phyloP scores from a whole-genome alignment of 1,140 invertebrate genomes.

The Delia radicum region DNA sequence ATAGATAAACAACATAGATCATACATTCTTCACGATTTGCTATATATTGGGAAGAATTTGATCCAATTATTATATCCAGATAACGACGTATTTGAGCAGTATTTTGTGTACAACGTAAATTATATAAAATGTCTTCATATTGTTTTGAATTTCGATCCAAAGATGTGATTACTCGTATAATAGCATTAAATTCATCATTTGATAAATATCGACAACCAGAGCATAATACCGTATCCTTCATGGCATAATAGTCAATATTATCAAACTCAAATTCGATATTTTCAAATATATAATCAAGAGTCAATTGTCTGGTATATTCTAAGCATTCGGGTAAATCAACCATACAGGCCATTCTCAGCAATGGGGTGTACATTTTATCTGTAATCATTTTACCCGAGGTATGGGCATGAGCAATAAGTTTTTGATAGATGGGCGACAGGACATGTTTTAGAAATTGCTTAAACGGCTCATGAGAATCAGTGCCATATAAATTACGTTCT shows the following conservation, averaged over 20 bases:
- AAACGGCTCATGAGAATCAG: conserved; percentile 55
- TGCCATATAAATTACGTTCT: conserved; percentile 35
- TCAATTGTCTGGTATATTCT: conserved; percentile 33
- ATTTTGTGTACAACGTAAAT: conserved; percentile 43
- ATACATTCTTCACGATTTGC: conserved; percentile 39
- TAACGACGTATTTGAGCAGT: conserved; percentile 36
- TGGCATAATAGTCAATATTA: conserved; percentile 35
- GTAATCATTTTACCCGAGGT: not conserved
- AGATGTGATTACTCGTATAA: conserved; percentile 32
- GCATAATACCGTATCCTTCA: conserved; percentile 38
- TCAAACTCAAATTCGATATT: conserved; percentile 25
- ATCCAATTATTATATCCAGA: conserved; percentile 39
- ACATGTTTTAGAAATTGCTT: conserved; percentile 40
- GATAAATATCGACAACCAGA: conserved; percentile 37
- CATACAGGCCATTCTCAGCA: conserved; percentile 39
- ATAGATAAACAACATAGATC: conserved; percentile 42
- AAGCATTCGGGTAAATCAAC: conserved; percentile 43
- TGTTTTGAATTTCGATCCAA: conserved; percentile 31
- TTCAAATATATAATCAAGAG: conserved; percentile 40
- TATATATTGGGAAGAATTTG: conserved; percentile 37
- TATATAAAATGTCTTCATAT: conserved; percentile 43
- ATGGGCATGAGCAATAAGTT: conserved; percentile 25
- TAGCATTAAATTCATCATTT: conserved; percentile 36
- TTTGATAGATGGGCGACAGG: conserved; percentile 41
- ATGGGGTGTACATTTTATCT: not conserved